Base-by-base conservation (phyloP, 2,888 invertebrate species). In the Chesias legatella region DNA sequence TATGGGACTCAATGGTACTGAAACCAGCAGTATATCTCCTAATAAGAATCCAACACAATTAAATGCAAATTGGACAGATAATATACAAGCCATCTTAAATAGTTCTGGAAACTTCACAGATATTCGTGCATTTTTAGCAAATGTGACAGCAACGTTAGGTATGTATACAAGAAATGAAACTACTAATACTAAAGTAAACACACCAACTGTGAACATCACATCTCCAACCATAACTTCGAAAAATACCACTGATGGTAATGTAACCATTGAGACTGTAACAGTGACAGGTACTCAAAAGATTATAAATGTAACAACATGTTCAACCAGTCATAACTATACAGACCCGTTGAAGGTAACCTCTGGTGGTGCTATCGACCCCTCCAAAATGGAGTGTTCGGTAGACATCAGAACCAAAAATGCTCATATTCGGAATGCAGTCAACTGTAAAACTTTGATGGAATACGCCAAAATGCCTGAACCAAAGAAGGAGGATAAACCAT, bases 391-490 rank as follows among this genome's bases (percentile, higher is more conserved):
- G 44, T 86, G 86, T 49, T 56, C 60, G 13, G 73, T 86, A 0
- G 79, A 81, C 40, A 83, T 86, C 4, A 56, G 61, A 10, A 80
- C 79, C 0, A 74, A 58, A 37, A 52, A 68, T 0, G 32, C 63
- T 11, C 57, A 67, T 10, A 56, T 77, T 6, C 67, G 60, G 17
- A 69, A 79, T 29, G 60, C 57, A 24, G 63, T 86, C 4, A 73
- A 83, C 32, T 86, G 86, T 51, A 59, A 56, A 6, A 68, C 60
- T 20, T 56, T 86, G 28, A 43, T 81, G 33, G 45, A 72, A 27
- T 82, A 84, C 44, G 60, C 84, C 0, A 83, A 65, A 52, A 72
- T 76, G 70, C 77, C 75, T 1, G 75, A 73, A 47, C 78, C 79
- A 1, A 69, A 69, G 40, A 64, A 65, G 28, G 57, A 66, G 5